These are phyloP conservation scores for Anoplophora glabripennis DNA, from an alignment of 1,140 invertebrate genomes.

Conservation along the genomic window DNA sequence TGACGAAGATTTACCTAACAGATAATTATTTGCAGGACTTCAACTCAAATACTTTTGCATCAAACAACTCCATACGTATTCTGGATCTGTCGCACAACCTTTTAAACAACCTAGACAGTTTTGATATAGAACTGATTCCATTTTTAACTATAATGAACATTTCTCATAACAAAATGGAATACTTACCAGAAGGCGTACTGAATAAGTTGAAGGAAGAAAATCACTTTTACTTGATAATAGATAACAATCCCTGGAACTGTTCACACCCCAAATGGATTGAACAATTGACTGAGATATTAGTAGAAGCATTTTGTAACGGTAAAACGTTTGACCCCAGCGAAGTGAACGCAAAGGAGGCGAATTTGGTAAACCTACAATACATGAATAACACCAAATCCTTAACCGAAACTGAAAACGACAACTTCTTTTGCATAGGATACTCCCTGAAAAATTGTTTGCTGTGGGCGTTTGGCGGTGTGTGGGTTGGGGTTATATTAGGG, in stretches of 20 bases:
- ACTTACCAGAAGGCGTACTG: conserved; percentile 19
- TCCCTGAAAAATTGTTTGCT: conserved; percentile 10
- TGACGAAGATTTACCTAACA: conserved; percentile 18
- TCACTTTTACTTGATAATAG: conserved; percentile 19
- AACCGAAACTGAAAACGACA: background rate
- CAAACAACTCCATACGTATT: conserved; percentile 9
- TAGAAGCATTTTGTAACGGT: conserved; percentile 17
- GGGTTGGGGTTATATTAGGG: conserved; percentile 29
- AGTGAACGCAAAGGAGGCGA: background rate
- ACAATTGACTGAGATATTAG: conserved; percentile 7
- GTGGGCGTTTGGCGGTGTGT: conserved; percentile 22
- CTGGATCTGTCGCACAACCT: conserved; percentile 25
- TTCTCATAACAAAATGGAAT: conserved; percentile 17
- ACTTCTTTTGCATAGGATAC: background rate
- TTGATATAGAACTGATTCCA: conserved; percentile 19
- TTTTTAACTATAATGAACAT: conserved; percentile 20
- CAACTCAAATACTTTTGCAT: background rate
- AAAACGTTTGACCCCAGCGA: background rate
- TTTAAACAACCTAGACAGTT: conserved; percentile 15
- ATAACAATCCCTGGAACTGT: conserved; percentile 31
- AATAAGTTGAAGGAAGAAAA: conserved; percentile 16
- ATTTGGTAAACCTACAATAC: background rate
- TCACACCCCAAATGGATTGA: conserved; percentile 17
- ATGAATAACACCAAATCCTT: background rate
- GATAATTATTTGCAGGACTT: conserved; percentile 23